A percentile compares a stretch with the other conserved stretches of the same genome.
phyloP scores from a whole-genome alignment of 1,140 invertebrate genomes.

The Ceratina japonica region DNA sequence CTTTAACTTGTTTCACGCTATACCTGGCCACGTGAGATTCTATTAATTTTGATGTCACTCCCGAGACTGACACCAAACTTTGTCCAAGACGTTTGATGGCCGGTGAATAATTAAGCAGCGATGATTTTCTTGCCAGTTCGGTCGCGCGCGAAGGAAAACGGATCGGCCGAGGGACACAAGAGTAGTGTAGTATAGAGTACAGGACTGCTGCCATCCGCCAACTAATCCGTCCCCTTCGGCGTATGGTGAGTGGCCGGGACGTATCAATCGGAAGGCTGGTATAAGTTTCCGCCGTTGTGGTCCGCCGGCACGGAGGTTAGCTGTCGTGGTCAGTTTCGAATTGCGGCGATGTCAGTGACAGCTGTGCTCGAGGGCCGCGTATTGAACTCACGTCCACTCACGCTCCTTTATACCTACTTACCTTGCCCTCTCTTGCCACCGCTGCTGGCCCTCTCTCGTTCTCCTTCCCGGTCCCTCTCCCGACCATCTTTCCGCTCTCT shows the following conservation, averaged over 20 bases:
- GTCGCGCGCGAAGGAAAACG: neutral
- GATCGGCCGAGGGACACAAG: neutral
- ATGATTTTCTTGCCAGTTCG: neutral
- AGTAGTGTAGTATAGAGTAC: neutral
- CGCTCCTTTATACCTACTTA: constrained; percentile 78
- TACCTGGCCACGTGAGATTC: too few species aligned
- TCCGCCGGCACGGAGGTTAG: constrained; percentile 70
- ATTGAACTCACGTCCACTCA: constrained; percentile 78
- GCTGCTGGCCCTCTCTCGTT: constrained; percentile 9
- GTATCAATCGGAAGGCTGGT: constrained; percentile 78
- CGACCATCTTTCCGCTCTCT: constrained; percentile 24
- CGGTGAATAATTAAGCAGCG: too few species aligned
- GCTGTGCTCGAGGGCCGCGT: constrained; percentile 76
- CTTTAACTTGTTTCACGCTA: too few species aligned
- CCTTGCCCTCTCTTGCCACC: constrained; percentile 52
- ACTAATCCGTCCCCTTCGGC: constrained; percentile 76
- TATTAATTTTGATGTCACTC: too few species aligned
- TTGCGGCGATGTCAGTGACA: constrained; percentile 78
- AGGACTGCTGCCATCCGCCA: constrained; percentile 47
- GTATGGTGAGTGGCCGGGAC: constrained; percentile 77
- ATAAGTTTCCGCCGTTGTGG: constrained; percentile 78
- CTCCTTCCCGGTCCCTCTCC: constrained; percentile 14
- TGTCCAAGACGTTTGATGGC: too few species aligned
- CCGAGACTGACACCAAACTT: too few species aligned
- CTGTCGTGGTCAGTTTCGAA: constrained; percentile 79